Conservation (phyloP, 64 coral and sea anemone genomes). For the Catalaphyllia jardinei region DNA sequence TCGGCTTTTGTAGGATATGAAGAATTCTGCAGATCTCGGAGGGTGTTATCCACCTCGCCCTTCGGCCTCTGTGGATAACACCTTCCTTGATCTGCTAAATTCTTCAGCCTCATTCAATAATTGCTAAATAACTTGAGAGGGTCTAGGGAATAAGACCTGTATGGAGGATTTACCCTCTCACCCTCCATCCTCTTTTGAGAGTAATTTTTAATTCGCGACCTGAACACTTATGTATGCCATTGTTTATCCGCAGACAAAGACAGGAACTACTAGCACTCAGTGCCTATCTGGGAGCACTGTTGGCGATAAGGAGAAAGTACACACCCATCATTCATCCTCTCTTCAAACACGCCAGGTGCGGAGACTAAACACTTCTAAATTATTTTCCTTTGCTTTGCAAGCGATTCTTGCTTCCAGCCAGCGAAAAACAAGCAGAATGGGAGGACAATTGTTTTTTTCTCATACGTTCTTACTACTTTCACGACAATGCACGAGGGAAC, state of each 20-base stretch:
- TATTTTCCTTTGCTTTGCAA: background rate
- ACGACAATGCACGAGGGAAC: background rate
- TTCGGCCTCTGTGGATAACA: no score
- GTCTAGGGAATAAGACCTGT: no score
- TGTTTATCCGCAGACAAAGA: slow-evolving; percentile 68
- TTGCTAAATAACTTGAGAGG: no score
- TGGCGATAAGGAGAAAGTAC: slow-evolving; percentile 90
- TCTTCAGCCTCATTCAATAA: no score
- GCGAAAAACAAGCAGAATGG: background rate
- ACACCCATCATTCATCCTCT: slow-evolving; percentile 80
- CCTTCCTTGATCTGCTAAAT: no score
- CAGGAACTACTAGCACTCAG: slow-evolving; percentile 80
- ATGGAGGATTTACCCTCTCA: no score
- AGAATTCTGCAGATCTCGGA: no score
- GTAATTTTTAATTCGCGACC: no score
- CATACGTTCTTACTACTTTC: background rate
- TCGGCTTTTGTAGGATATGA: no score
- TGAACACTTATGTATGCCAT: background rate
- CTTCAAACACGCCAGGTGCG: slow-evolving; percentile 88
- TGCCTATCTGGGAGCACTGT: slow-evolving; percentile 84
- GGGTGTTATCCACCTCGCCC: no score
- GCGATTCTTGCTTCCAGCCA: background rate
- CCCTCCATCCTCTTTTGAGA: no score
- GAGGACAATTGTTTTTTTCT: background rate
- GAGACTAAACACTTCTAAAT: background rate